A percentile compares a stretch with the other conserved stretches of the same genome.
These are phyloP conservation scores for Charina bottae DNA, from an alignment of 2,113 vertebrate species.

Conservation along the genomic window DNA sequence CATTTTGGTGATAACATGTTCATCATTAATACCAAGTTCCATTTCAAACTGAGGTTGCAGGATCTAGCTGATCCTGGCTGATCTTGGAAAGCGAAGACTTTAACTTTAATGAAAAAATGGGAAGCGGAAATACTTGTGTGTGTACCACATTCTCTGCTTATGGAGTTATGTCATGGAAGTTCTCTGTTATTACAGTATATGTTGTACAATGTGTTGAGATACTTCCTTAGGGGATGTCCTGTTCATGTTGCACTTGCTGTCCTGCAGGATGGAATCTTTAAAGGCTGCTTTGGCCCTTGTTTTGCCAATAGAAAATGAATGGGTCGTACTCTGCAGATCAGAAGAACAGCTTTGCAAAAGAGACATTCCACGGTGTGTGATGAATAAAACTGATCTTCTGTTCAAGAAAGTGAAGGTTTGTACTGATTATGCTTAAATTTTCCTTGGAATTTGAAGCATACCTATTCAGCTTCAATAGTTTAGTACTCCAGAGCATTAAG, in stretches of 20 bases:
- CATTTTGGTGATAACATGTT: too few species aligned
- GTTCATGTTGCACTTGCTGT: constrained; percentile 48
- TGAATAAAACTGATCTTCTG: constrained; percentile 71
- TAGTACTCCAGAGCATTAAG: not conserved
- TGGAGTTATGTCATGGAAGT: not conserved
- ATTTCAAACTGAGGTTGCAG: too few species aligned
- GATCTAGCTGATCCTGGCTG: not conserved
- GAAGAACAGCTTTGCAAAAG: constrained; percentile 77
- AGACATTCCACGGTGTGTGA: constrained; percentile 74
- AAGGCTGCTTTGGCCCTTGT: constrained; percentile 79
- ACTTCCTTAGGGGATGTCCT: constrained; percentile 25
- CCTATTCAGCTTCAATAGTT: not conserved
- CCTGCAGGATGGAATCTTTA: constrained; percentile 79
- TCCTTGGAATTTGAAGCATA: not conserved
- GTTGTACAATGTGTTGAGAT: not conserved
- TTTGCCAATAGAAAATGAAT: constrained; percentile 80
- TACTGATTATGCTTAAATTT: not conserved
- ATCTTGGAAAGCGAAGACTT: not conserved
- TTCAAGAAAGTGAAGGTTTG: constrained; percentile 69
- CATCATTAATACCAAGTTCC: too few species aligned
- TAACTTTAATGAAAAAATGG: not conserved
- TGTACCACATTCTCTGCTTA: not conserved
- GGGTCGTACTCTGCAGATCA: constrained; percentile 71
- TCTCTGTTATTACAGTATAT: not conserved
- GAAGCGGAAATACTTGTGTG: not conserved